A percentile compares a stretch with the other conserved stretches of the same genome.
Evolutionary conservation across 2,113 vertebrate species (phyloP).

Genomic region (Thamnophis sirtalis): DNA sequence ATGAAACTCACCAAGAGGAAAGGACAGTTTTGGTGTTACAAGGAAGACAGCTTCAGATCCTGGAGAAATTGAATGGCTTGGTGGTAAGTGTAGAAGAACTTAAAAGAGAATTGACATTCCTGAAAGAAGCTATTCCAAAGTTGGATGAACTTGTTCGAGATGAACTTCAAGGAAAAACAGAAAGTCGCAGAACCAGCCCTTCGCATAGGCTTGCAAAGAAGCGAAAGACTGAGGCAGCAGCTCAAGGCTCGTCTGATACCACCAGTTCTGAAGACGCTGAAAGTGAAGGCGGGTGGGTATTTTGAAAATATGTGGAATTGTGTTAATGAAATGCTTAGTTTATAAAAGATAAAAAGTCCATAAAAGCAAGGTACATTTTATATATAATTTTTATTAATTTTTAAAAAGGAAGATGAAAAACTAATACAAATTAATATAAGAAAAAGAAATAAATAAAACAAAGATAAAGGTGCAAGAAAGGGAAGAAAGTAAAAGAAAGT

Average conservation of each 20-base stretch:
- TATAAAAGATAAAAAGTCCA: neutral
- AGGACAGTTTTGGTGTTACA: conserved; percentile 55
- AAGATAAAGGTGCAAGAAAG: neutral
- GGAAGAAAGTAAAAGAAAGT: neutral
- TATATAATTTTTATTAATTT: neutral
- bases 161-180: conserved; percentile 73
- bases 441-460: neutral
- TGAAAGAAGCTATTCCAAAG: conserved; percentile 83
- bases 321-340: neutral
- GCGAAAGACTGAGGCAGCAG: conserved; percentile 64
- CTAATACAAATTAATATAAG: neutral
- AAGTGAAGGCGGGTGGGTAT: conserved; percentile 94
- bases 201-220: conserved; percentile 73
- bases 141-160: conserved; percentile 80
- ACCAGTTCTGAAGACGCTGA: conserved; percentile 92
- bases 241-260: conserved; percentile 59
- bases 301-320: neutral
- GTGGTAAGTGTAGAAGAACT: conserved; percentile 84
- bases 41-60: conserved; percentile 78
- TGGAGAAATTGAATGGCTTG: conserved; percentile 83
- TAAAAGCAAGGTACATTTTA: neutral
- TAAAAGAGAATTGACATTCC: conserved; percentile 82
- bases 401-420: neutral
- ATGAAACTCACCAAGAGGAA: conserved; percentile 41
- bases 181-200: conserved; percentile 64